These are phyloP conservation scores for Mustelus asterias DNA, from an alignment of 2,113 vertebrate species.

Conservation along the genomic window DNA sequence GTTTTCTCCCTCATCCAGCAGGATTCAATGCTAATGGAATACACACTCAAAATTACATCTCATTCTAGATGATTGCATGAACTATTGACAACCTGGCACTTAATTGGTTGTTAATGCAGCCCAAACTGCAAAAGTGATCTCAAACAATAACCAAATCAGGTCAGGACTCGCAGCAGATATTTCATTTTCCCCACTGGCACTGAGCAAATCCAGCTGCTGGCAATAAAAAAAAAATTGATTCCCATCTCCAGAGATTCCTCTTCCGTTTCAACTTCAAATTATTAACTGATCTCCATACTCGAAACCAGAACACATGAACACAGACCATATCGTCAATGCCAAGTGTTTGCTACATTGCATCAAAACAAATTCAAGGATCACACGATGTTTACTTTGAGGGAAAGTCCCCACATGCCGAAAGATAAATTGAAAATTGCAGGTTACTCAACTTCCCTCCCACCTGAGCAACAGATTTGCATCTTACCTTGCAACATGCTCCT, in stretches of 20 bases:
- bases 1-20: not conserved
- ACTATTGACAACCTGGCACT: too few relatives aligned
- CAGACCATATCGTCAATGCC: not conserved
- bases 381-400: not conserved
- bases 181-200: too few relatives aligned
- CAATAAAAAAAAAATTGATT: too few relatives aligned
- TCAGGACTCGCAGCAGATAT: not conserved
- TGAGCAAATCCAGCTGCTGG: too few relatives aligned
- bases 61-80: too few relatives aligned
- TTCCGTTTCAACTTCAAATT: not conserved
- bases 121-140: not conserved
- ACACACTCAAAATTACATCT: not conserved
- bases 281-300: not conserved
- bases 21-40: not conserved
- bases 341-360: not conserved
- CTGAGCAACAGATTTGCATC: constrained; percentile 31
- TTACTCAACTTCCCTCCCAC: not conserved
- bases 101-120: not conserved
- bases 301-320: not conserved
- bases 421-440: not conserved
- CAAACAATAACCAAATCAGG: too few relatives aligned
- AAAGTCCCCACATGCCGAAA: not conserved
- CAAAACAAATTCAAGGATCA: not conserved
- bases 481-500: constrained; percentile 98
- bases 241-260: not conserved